Conservation (phyloP, 2,797 vertebrate genomes). For the Florisuga fusca region DNA sequence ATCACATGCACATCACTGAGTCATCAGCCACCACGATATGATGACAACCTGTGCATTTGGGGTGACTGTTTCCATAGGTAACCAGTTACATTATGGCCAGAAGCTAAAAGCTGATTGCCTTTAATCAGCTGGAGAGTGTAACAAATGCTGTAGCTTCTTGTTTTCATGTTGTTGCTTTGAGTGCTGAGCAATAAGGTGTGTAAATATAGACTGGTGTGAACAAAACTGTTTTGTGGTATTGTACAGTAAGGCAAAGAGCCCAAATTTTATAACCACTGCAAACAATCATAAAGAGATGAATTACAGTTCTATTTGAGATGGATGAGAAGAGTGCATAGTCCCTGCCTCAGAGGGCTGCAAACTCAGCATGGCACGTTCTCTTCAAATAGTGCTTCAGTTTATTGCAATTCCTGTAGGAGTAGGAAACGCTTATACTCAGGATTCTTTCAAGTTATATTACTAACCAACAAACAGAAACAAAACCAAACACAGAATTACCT, state of each 20-base stretch:
- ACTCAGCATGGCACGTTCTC: neutral
- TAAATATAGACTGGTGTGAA: neutral
- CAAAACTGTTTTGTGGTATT: neutral
- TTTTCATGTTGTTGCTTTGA: neutral
- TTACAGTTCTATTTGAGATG: neutral
- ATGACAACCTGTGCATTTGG: neutral
- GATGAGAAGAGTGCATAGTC: neutral
- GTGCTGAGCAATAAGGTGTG: neutral
- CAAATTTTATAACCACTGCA: neutral
- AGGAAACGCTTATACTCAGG: neutral
- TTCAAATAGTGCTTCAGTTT: neutral
- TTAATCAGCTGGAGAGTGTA: neutral
- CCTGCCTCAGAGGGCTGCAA: neutral
- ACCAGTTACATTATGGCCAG: neutral
- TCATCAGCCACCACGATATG: neutral
- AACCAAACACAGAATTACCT: neutral
- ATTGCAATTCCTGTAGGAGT: neutral
- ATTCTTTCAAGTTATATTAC: neutral
- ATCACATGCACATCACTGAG: neutral
- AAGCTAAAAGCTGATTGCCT: neutral
- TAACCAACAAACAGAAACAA: neutral
- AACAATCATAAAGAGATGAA: neutral
- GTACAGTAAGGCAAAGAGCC: neutral
- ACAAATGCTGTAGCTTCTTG: neutral
- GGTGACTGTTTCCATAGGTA: neutral